A percentile compares a stretch with the other conserved stretches of the same genome.
Conservation (phyloP, 2,888 invertebrate species). For the Sminthurides aquaticus region DNA sequence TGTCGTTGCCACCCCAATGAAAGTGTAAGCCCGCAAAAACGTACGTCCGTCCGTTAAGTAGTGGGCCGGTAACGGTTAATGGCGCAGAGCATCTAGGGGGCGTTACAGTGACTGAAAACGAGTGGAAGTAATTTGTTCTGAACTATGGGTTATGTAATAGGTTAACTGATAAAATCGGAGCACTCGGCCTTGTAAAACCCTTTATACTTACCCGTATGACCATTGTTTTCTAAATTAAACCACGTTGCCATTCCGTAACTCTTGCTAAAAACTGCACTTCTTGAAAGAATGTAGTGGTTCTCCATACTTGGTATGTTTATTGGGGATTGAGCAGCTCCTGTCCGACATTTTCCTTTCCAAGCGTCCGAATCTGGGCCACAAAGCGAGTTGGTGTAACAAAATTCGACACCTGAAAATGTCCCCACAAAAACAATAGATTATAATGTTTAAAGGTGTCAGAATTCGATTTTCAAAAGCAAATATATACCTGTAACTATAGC, state of each 20-base stretch:
- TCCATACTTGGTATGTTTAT: not conserved
- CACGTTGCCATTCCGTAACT: not conserved
- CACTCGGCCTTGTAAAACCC: not conserved
- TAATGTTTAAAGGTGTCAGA: no score
- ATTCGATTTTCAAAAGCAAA: no score
- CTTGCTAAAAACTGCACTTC: not conserved
- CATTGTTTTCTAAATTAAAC: constrained; percentile 8
- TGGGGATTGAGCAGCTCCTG: constrained; percentile 1
- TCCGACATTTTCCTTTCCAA: not conserved
- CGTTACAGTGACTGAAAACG: not conserved
- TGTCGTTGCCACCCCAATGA: constrained; percentile 10
- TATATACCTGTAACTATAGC: no score
- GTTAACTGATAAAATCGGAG: no score
- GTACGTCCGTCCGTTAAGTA: not conserved
- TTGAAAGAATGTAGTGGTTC: not conserved
- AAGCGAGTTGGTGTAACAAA: not conserved
- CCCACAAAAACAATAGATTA: no score
- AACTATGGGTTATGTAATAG: no score
- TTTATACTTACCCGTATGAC: constrained; percentile 10
- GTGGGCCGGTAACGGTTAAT: not conserved
- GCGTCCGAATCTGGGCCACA: not conserved
- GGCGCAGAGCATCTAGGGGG: not conserved
- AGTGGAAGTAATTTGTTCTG: no score
- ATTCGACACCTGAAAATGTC: not conserved
- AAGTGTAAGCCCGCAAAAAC: not conserved